Conservation (phyloP, 2,888 invertebrate species). For the Drosophila meridionalis region DNA sequence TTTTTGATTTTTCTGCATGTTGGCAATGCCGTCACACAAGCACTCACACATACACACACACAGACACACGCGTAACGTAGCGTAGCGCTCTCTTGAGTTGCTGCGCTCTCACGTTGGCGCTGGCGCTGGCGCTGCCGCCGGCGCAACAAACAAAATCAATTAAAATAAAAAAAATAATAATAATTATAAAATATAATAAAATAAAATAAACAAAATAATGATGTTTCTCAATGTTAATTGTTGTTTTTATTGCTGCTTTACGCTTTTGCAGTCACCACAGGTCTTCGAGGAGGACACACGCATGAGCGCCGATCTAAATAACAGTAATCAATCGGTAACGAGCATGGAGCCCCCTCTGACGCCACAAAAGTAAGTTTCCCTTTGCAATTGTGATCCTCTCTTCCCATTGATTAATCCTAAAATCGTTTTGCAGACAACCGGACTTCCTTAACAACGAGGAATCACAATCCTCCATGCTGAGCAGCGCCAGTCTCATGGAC, state of each 20-base stretch:
- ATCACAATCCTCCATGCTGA: constrained; percentile 93
- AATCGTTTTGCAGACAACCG: constrained; percentile 76
- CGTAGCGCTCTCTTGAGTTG: constrained; percentile 22
- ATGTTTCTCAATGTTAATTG: constrained; percentile 3
- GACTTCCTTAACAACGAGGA: constrained; percentile 87
- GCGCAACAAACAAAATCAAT: constrained; percentile 33
- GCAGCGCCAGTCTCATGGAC: constrained; percentile 86
- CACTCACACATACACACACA: background rate
- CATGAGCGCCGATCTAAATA: constrained; percentile 89
- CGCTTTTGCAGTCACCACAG: constrained; percentile 84
- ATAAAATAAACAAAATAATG: background rate
- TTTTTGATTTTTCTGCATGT: constrained; percentile 21
- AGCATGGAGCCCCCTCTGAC: constrained; percentile 72
- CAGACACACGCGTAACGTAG: background rate
- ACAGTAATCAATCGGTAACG: constrained; percentile 68
- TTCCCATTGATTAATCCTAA: background rate
- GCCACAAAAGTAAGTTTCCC: constrained; percentile 72
- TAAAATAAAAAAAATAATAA: background rate
- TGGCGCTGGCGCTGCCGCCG: constrained; percentile 41
- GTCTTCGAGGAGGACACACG: constrained; percentile 91
- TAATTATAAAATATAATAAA: background rate
- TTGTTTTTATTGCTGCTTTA: background rate
- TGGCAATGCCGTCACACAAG: constrained; percentile 55
- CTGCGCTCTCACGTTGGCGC: constrained; percentile 10
- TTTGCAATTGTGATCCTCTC: background rate